Percentiles rank a stretch among this genome's conserved stretches.
phyloP scores from a whole-genome alignment of 2,888 invertebrate genomes.

The Macaria notata region DNA sequence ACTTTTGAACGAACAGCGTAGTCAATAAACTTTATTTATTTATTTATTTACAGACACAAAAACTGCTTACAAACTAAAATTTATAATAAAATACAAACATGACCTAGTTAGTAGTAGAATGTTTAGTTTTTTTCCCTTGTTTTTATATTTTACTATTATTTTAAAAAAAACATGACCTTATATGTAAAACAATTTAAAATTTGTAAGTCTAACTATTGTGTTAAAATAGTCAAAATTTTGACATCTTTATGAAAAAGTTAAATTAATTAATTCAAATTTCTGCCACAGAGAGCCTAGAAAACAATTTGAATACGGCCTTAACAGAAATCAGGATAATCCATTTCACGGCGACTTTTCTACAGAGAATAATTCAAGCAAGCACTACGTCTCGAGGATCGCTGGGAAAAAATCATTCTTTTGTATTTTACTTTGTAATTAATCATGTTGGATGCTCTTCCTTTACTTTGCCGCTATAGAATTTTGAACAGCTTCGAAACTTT shows the following conservation, averaged over 20 bases:
- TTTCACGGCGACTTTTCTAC: slow-evolving; percentile 19
- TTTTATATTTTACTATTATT: no score
- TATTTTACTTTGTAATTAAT: slow-evolving; percentile 61
- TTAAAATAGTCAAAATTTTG: neutral
- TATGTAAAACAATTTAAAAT: no score
- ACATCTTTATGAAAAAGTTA: neutral
- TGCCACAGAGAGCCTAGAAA: neutral
- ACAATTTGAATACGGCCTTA: neutral
- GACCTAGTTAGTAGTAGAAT: no score
- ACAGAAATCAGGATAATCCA: slow-evolving; percentile 17
- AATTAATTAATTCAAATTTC: neutral
- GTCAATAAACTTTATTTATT: no score
- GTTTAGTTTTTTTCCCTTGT: no score
- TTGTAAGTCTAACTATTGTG: no score
- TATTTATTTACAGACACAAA: no score
- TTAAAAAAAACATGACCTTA: no score
- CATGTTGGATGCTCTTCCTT: slow-evolving; percentile 51
- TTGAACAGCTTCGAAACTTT: slow-evolving; percentile 10
- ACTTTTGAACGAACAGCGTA: no score
- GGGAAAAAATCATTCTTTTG: slow-evolving; percentile 40
- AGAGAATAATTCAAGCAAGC: slow-evolving; percentile 24
- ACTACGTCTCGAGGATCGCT: slow-evolving; percentile 22
- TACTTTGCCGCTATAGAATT: slow-evolving; percentile 29
- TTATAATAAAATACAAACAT: no score
- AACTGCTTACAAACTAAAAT: no score